Evolutionary conservation across 2,888 invertebrate species (phyloP), one percentile per base, ranked within the genome.

Genomic region (Drosophila anceps): DNA sequence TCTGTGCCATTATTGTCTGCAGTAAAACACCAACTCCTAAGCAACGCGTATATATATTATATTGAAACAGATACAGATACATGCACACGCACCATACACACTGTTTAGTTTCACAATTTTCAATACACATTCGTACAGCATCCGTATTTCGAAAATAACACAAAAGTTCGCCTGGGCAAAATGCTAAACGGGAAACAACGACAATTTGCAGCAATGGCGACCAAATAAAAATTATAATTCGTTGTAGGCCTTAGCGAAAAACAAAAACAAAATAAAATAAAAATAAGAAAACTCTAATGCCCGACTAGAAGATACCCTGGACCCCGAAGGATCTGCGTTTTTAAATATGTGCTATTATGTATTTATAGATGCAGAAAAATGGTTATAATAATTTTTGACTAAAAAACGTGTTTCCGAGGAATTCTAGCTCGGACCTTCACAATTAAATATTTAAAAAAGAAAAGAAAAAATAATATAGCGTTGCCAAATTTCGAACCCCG

Each of bases 141-240:
- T 12, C 20, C 15, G 31, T 54, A 48, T 71, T 70, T 74, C 46
- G 70, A 76, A 76, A 74, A 66, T 75, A 74, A 76, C 64, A 46
- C 35, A 54, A 35, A 44, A 41, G 20, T 58, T 33, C 57, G 37
- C 55, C 70, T 70, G 60, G 64, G 74, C 48, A 55, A 43, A 64
- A 74, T 57, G 58, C 33, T 44, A 27, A 37, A n/a, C 37, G 68
- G 51, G 7, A 71, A 51, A 27, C 20, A 35, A 18, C 29, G 50
- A 64, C 43, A 60, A 50, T 15, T 5, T 13, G 43, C 15, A 57
- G n/a, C 15, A 43, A 41, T 15, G 29, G 41, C 29, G 29, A 9
- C 29, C 29, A 20, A 46, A 46, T 43, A 13, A 13, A 6, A 43
- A 41, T 31, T 18, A 10, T 4, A 12, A 12, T 33, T 24, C 4